Base-by-base conservation (phyloP, 1,140 invertebrate species). In the Colletes latitarsis region DNA sequence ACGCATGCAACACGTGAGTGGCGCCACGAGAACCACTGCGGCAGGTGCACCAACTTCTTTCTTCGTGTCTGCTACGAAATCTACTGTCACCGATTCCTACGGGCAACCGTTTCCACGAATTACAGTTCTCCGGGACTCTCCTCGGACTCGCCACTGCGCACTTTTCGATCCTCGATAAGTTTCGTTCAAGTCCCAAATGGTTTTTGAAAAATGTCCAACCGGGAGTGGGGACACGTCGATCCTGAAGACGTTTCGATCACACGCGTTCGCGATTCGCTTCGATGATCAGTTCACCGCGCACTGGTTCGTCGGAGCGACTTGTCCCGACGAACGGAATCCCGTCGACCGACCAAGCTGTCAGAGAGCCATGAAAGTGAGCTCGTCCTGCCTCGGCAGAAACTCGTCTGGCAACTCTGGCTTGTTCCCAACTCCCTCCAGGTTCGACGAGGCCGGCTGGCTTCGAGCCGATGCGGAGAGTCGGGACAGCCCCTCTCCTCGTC, bases 1-100 rank as follows among this genome's bases (percentile, higher is more conserved):
- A 90, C 87, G 88, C 89, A 91, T 92, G 90, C 92, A 92, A 91
- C 92, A 92, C 90, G 93, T 92, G 92, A 92, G 92, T 93, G 93
- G 92, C 91, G 94, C 92, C 92, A 83, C 91, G 81, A 85, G 75
- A 90, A 88, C 87, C 84, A 86, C 83, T 89, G 88, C 88, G 93
- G 92, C 92, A 93, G 92, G 93, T 93, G 93, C 89, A 89, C 86
- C 73, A 92, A 93, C 89, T 91, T 88, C 76, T 83, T 62, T 55
- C 70, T 74, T 74, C 63, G 46, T 70, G 67, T 46, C 60, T 62
- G 41, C 60, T 19, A 14, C 17, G 30, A 79, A 39, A 64, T 52
- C 62, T 30, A 58, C 58, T 67, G 62, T 78, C 77, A 74, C 68
- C 78, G 15, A 68, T 60, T 58, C 8, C 49, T 55, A 55, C 43